A percentile compares a stretch with the other conserved stretches of the same genome.
phyloP scores from a whole-genome alignment of 2,113 vertebrate species.

The Phaethon lepturus region DNA sequence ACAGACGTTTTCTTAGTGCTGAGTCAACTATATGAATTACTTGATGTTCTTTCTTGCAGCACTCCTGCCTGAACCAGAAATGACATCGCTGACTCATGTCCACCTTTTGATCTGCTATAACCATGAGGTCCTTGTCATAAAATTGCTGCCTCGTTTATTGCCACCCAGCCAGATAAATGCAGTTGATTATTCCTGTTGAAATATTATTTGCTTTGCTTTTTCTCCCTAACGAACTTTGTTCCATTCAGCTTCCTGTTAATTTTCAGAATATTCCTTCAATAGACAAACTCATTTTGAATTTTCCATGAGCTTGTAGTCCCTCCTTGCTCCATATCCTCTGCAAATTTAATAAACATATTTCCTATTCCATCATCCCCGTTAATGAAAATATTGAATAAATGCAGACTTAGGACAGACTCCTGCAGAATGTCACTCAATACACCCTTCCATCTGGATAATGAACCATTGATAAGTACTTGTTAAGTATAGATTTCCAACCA shows the following conservation, averaged over 20 bases:
- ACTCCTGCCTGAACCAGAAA: neutral
- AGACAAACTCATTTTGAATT: constrained; percentile 43
- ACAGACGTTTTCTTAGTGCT: neutral
- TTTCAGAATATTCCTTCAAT: neutral
- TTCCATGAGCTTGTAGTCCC: neutral
- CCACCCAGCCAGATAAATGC: neutral
- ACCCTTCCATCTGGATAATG: constrained; percentile 56
- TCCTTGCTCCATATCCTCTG: constrained; percentile 52
- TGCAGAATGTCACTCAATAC: constrained; percentile 66
- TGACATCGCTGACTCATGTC: neutral
- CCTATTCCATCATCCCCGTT: constrained; percentile 28
- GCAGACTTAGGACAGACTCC: constrained; percentile 38
- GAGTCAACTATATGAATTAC: neutral
- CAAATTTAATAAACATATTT: constrained; percentile 65
- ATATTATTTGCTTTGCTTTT: neutral
- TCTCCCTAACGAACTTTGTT: neutral
- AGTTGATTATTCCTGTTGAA: neutral
- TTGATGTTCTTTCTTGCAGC: neutral
- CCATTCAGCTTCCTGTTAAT: neutral
- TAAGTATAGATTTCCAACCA: constrained; percentile 62
- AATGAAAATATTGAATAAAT: constrained; percentile 72
- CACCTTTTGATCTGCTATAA: neutral
- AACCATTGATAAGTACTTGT: constrained; percentile 35
- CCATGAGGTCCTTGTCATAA: neutral
- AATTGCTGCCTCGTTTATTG: neutral